These are phyloP conservation scores for Colostygia pectinataria DNA, from an alignment of 2,888 invertebrate genomes.

Conservation along the genomic window DNA sequence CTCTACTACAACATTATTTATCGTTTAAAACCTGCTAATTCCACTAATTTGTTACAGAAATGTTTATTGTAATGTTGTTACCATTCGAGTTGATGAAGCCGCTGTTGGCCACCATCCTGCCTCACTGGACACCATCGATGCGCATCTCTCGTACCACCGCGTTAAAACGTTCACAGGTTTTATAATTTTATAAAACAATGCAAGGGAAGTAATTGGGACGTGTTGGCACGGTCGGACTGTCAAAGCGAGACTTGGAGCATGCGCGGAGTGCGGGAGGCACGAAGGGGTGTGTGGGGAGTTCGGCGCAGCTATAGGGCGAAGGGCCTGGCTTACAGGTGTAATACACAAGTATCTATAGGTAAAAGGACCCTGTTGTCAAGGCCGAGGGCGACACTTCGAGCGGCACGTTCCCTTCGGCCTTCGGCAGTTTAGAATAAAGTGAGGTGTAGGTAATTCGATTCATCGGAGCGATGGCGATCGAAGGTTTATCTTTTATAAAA, in stretches of 20 bases:
- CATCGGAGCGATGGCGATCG: slow-evolving; percentile 25
- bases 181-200: slow-evolving; percentile 42
- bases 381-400: slow-evolving; percentile 48
- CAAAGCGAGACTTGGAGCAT: slow-evolving; percentile 56
- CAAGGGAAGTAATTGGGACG: slow-evolving; percentile 60
- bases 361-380: slow-evolving; percentile 56
- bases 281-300: slow-evolving; percentile 66
- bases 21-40: slow-evolving; percentile 19
- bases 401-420: slow-evolving; percentile 53
- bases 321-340: slow-evolving; percentile 48
- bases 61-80: slow-evolving; percentile 56
- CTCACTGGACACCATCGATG: slow-evolving; percentile 43
- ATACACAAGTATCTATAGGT: slow-evolving; percentile 29
- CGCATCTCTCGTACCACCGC: slow-evolving; percentile 44
- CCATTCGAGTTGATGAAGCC: slow-evolving; percentile 74
- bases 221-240: slow-evolving; percentile 68
- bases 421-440: slow-evolving; percentile 33
- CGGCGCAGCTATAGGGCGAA: slow-evolving; percentile 69
- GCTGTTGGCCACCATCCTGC: slow-evolving; percentile 74
- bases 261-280: slow-evolving; percentile 67
- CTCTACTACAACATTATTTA: slow-evolving; percentile 83
- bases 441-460: slow-evolving; percentile 28
- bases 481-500: slow-evolving; percentile 27
- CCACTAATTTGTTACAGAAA: slow-evolving; percentile 23
- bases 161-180: slow-evolving; percentile 20